A percentile compares a stretch with the other conserved stretches of the same genome.
These are phyloP conservation scores for Netelia inedita DNA, from an alignment of 2,888 invertebrate species.

Conservation along the genomic window DNA sequence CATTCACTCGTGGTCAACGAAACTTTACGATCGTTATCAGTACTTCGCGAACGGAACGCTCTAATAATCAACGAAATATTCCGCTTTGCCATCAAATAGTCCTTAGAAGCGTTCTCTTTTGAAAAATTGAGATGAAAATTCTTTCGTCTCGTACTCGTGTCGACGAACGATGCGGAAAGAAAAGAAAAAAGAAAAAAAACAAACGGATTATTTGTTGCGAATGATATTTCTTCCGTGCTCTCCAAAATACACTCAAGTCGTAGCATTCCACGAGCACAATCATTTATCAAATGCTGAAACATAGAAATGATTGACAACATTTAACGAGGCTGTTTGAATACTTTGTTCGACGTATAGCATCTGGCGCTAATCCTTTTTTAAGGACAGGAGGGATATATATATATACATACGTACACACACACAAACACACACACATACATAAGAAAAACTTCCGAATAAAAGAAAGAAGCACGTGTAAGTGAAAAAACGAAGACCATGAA, in stretches of 20 bases:
- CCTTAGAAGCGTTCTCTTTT: constrained; percentile 63
- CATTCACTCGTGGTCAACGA: constrained; percentile 97
- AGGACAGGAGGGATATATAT: constrained; percentile 13
- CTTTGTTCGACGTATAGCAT: constrained; percentile 40
- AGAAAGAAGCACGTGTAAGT: constrained; percentile 8
- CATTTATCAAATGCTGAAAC: constrained; percentile 65
- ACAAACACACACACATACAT: neutral
- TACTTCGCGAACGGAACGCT: constrained; percentile 99
- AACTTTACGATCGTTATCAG: constrained; percentile 99
- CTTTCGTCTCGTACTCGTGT: constrained; percentile 19
- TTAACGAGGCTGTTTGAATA: constrained; percentile 30
- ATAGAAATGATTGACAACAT: constrained; percentile 21
- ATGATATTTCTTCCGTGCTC: constrained; percentile 73
- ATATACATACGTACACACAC: neutral
- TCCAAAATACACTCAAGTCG: constrained; percentile 71
- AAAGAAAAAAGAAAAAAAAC: constrained; percentile 33
- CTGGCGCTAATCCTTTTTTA: constrained; percentile 21
- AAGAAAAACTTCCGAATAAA: constrained; percentile 29
- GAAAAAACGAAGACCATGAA: constrained; percentile 20
- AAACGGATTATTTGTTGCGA: constrained; percentile 57
- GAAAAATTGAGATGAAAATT: constrained; percentile 23
- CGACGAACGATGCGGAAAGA: neutral
- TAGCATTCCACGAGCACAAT: constrained; percentile 79
- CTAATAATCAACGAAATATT: constrained; percentile 83
- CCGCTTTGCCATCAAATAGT: constrained; percentile 45